Conservation (phyloP, 2,888 invertebrate genomes). For the Chrysomela aeneicollis region DNA sequence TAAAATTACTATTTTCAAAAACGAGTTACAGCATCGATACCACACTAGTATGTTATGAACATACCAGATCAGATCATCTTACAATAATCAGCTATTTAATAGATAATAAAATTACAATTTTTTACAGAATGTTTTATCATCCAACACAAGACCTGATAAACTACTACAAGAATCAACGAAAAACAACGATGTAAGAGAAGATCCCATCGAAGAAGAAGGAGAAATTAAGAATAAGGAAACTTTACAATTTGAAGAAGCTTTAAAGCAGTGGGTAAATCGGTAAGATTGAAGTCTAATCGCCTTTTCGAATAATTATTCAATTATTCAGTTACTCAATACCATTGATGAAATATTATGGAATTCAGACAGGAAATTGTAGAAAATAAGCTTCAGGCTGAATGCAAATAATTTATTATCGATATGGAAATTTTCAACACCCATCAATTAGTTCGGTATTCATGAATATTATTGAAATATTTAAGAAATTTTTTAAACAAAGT, state of each 20-base stretch:
- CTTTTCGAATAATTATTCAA: background rate
- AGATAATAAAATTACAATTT: no score
- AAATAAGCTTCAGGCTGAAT: no score
- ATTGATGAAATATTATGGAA: background rate
- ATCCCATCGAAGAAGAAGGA: constrained; percentile 45
- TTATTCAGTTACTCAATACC: background rate
- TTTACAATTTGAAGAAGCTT: constrained; percentile 69
- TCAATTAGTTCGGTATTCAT: no score
- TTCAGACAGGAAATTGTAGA: background rate
- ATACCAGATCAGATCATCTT: no score
- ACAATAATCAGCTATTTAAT: no score
- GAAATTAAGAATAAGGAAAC: constrained; percentile 56
- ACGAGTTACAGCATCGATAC: no score
- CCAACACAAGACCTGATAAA: constrained; percentile 39
- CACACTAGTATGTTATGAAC: no score
- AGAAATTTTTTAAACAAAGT: no score
- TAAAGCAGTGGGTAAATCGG: constrained; percentile 74
- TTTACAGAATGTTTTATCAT: constrained; percentile 19
- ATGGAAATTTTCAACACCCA: no score
- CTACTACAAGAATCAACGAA: constrained; percentile 40
- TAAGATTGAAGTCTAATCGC: constrained; percentile 54
- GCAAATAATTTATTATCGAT: no score
- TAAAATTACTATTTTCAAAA: no score
- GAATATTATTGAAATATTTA: no score
- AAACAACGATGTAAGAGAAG: constrained; percentile 45